Base-by-base conservation (phyloP, 2,888 invertebrate species). In the Acrobasis repandana region DNA sequence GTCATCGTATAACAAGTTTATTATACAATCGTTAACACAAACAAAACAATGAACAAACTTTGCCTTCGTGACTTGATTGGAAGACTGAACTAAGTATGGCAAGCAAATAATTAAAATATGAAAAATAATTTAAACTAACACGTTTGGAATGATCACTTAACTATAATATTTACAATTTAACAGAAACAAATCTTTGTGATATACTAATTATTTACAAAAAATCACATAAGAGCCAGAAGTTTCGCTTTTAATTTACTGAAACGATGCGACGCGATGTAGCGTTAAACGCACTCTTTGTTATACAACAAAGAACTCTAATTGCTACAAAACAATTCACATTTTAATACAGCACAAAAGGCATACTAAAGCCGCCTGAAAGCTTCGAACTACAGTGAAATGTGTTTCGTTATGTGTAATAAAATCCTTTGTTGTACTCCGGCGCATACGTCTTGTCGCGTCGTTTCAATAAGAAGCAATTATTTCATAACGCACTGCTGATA, bases 31-130 rank as follows among this genome's bases (percentile, higher is more conserved):
- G 77, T 83, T 80, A 83, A 87, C 82, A 86, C 79, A 83, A 88
- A 89, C 83, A 88, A 86, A 89, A 88, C 85, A 88, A 88, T 79
- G 80, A 85, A 85, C 79, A 85, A 81, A 73, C 77, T 72, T 70
- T 71, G 80, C 77, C 85, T 76, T 71, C 85, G 67, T 79, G 79
- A 82, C 81, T 85, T 75, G 66, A 79, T 73, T 86, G 90, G 90
- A 91, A 90, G 90, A 90, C 90, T 72, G 60, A 72, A 81, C 76
- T 77, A 79, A 83, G 79, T 90, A 91, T 90, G 90, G 91, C 90
- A 90, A 91, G 90, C 88, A 82, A 82, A 83, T 81, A 80, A 83
- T 85, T 81, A 85, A 85, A 88, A 86, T 83, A 88, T 85, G 80
- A 82, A 85, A 83, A 85, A 88, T 85, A 88, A 87, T 85, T 83